Evolutionary conservation across 2,888 invertebrate species (phyloP).

Genomic region (Polymixis lichenea): DNA sequence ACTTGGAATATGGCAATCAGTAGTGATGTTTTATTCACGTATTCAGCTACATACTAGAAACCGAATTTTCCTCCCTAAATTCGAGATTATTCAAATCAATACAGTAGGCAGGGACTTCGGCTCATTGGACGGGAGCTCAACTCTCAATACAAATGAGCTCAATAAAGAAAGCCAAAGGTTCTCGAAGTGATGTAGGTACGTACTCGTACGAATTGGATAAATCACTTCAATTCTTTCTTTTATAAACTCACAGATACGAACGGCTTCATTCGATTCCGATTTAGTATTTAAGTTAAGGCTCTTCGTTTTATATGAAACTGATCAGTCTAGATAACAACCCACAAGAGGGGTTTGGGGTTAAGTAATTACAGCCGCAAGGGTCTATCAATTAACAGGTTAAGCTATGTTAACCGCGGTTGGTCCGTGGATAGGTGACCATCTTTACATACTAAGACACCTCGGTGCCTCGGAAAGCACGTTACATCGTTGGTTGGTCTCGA

Average conservation of each 20-base stretch:
- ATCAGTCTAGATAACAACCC: neutral
- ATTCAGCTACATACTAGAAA: slow-evolving; percentile 38
- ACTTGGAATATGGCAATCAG: slow-evolving; percentile 29
- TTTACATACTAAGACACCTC: too few species aligned
- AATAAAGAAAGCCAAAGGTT: slow-evolving; percentile 68
- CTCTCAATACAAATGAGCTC: slow-evolving; percentile 69
- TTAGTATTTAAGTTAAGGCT: slow-evolving; percentile 6
- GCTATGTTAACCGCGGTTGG: too few species aligned
- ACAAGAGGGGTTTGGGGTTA: too few species aligned
- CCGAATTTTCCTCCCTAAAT: slow-evolving; percentile 43
- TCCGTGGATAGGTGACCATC: too few species aligned
- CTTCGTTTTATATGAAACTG: neutral
- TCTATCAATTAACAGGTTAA: too few species aligned
- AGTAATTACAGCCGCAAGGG: too few species aligned
- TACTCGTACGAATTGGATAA: slow-evolving; percentile 60
- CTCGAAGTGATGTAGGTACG: slow-evolving; percentile 49
- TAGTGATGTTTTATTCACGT: slow-evolving; percentile 61
- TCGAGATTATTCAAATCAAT: slow-evolving; percentile 66
- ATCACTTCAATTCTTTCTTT: slow-evolving; percentile 68
- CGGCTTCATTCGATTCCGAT: slow-evolving; percentile 60
- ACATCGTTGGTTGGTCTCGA: too few species aligned
- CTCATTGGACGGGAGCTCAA: slow-evolving; percentile 56
- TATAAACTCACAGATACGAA: slow-evolving; percentile 59
- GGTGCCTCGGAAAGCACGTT: too few species aligned
- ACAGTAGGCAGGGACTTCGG: slow-evolving; percentile 47